Conservation (phyloP, 1,140 invertebrate species). For the Drosophila littoralis region DNA sequence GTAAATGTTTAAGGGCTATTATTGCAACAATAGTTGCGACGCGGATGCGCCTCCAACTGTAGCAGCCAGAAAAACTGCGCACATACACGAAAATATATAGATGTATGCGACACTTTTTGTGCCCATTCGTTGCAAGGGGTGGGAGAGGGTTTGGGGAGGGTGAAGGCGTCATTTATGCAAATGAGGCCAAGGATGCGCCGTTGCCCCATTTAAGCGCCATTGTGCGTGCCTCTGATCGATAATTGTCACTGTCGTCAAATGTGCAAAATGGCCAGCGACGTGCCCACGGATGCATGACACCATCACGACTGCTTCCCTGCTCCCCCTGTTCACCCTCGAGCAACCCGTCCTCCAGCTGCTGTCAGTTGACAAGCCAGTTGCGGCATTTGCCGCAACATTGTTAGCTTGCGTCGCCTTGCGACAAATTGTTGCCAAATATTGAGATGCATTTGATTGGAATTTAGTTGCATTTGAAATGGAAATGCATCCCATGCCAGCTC, state of each 20-base stretch:
- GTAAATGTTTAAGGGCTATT: constrained; percentile 57
- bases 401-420: constrained; percentile 13
- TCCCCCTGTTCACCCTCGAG: neutral
- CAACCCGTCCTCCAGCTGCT: neutral
- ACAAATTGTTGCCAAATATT: constrained; percentile 57
- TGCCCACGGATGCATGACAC: constrained; percentile 25
- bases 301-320: neutral
- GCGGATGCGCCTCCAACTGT: constrained; percentile 4
- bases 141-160: neutral
- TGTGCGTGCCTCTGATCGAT: constrained; percentile 77
- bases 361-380: constrained; percentile 14
- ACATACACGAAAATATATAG: neutral
- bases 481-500: constrained; percentile 1
- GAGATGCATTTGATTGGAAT: constrained; percentile 48
- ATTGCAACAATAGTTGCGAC: constrained; percentile 67
- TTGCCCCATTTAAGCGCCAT: constrained; percentile 69
- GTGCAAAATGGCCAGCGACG: constrained; percentile 69
- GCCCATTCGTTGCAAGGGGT: neutral
- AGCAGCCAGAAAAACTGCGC: constrained; percentile 11
- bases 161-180: constrained; percentile 73
- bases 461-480: constrained; percentile 34
- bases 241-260: constrained; percentile 73
- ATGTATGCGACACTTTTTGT: constrained; percentile 28
- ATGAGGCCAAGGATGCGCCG: constrained; percentile 75
- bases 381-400: constrained; percentile 30